Evolutionary conservation across 2,888 invertebrate species (phyloP).

Genomic region (Phaonia tiefii): DNA sequence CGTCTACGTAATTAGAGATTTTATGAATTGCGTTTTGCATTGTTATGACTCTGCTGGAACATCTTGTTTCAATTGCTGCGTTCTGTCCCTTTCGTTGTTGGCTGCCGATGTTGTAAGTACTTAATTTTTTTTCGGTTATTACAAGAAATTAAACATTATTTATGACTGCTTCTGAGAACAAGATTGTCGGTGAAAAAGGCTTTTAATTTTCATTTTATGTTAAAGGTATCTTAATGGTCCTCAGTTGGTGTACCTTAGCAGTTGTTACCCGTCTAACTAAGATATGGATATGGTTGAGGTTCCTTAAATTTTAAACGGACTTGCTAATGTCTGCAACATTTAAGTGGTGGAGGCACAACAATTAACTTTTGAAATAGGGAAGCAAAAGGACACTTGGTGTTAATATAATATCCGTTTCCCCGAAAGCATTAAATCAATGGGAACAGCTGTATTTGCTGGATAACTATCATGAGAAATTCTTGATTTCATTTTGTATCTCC

Average conservation of each 20-base stretch:
- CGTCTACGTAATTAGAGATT: conserved; percentile 48
- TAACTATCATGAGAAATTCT: no score
- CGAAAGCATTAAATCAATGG: no score
- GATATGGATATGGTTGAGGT: no score
- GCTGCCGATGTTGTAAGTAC: neutral
- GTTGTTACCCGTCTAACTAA: conserved; percentile 20
- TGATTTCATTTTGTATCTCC: no score
- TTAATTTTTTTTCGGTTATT: conserved; percentile 23
- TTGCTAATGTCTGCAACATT: no score
- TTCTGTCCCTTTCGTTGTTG: neutral
- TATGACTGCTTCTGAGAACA: conserved; percentile 5
- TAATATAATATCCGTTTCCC: no score
- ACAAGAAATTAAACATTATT: conserved; percentile 48
- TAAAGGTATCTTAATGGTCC: conserved; percentile 17
- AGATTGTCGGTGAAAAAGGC: conserved; percentile 3
- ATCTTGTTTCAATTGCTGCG: conserved; percentile 60
- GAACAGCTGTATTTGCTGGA: no score
- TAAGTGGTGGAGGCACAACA: no score
- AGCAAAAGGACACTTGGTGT: no score
- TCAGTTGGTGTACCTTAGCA: neutral
- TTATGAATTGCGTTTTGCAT: conserved; percentile 47
- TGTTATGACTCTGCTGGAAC: conserved; percentile 44
- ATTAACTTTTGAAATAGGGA: no score
- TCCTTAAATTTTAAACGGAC: no score
- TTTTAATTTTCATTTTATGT: conserved; percentile 18